A percentile compares a stretch with the other conserved stretches of the same genome.
Evolutionary conservation across 2,888 invertebrate species (phyloP).

Genomic region (Agrochola litura): DNA sequence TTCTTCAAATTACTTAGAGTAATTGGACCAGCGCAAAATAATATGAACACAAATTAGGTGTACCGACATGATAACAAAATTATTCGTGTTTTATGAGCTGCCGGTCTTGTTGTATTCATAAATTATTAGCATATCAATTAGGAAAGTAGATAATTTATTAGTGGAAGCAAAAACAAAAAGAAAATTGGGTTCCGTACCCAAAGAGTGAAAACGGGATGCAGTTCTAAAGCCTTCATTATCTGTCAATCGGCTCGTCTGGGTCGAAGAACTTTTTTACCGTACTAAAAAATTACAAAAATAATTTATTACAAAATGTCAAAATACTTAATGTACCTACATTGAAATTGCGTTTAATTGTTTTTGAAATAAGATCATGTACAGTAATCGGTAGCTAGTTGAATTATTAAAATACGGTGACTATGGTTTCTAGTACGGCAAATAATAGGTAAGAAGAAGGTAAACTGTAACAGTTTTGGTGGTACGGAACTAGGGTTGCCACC

Average conservation of each 20-base stretch:
- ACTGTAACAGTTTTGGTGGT: background rate
- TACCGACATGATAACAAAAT: conserved; percentile 55
- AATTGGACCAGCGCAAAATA: conserved; percentile 60
- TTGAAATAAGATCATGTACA: background rate
- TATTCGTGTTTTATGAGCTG: conserved; percentile 50
- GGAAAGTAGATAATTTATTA: conserved; percentile 3
- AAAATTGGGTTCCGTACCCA: background rate
- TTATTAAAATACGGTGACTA: background rate
- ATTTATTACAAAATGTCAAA: background rate
- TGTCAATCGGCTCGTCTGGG: background rate
- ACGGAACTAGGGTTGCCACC: too few relatives aligned
- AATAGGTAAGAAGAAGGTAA: background rate
- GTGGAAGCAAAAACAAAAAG: background rate
- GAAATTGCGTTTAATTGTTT: background rate
- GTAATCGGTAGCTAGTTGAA: background rate
- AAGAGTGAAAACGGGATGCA: background rate
- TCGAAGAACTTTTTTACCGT: background rate
- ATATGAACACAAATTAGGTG: conserved; percentile 60
- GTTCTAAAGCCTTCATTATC: background rate
- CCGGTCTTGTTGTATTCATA: conserved; percentile 38
- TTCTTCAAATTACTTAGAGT: conserved; percentile 60
- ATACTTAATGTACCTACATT: background rate
- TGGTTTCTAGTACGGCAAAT: background rate
- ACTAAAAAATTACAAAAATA: background rate
- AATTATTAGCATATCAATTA: conserved; percentile 49